Base-by-base conservation (phyloP, 37 sponge, comb jelly and placozoan genomes). In the Eunapius fragilis region DNA sequence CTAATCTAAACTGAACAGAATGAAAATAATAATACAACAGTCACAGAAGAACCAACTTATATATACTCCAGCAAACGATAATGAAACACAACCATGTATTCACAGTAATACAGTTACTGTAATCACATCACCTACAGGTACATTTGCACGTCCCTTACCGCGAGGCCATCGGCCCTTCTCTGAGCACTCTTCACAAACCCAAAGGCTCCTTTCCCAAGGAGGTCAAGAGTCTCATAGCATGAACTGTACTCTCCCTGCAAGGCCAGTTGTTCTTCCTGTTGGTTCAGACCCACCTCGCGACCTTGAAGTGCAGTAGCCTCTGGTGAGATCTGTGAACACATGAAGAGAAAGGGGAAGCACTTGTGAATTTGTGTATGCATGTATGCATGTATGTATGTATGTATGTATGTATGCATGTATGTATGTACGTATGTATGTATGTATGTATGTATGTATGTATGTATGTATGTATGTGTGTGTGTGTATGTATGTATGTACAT, bases 171-270 rank as follows among this genome's bases (percentile, higher is more conserved):
- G 22, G 83, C 87, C 30, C 37, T 83, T 25, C 78, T 86, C 73
- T 75, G 71, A 19, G 96, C 94, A 28, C 89, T 48, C n/a, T 84
- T 87, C 33, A 97, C 98, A 84, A 91, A 91, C 30, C 98, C 98
- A 86, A 97, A 97, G 0, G 98, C 98, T 72, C 98, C 98, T 45
- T 91, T 93, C 2, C 98, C 98, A 67, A 97, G 79, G 35, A 86
- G 70, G 37, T 49, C 79, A 37, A 93, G 81, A 19, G 89, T 95
- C 37, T 87, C 82, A 68, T 95, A 97, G 69, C 41, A 72, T 17
- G 71, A 38, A 5, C 14, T 73, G 75, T 95, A 97, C 79, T 90
- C 93, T 27, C 98, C 98, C 17, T 80, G 81, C 67, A 73, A 37
- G 10, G 97, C 90, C 0, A 85, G 31, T 3, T 14, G 7, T 37